Conservation (phyloP, 2,797 vertebrate genomes). For the Melanotaenia boesemani region DNA sequence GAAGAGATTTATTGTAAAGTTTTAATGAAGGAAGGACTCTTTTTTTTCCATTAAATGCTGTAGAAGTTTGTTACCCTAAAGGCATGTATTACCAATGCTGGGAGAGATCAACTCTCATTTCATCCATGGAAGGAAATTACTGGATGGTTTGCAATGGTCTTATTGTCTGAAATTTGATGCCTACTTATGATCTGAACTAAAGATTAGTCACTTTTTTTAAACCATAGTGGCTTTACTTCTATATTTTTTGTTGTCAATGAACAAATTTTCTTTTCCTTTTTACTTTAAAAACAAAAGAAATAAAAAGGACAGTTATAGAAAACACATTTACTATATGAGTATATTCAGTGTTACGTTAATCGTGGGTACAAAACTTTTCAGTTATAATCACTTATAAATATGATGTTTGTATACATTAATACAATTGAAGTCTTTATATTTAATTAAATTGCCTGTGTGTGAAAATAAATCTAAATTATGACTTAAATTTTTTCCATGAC, state of each 20-base stretch:
- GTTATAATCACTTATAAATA: too few species aligned
- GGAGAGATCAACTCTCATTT: not conserved
- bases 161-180: not conserved
- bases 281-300: not conserved
- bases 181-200: not conserved
- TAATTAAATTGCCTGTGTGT: not conserved
- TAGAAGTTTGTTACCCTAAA: not conserved
- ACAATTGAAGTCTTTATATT: too few species aligned
- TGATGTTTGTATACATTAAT: too few species aligned
- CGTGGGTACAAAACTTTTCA: too few species aligned
- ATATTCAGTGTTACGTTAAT: too few species aligned
- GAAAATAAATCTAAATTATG: slow-evolving; percentile 5
- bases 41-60: not conserved
- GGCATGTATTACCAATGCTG: not conserved
- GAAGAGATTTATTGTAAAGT: not conserved
- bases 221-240: not conserved
- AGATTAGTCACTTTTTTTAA: not conserved
- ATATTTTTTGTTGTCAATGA: not conserved
- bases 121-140: not conserved
- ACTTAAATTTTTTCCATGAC: slow-evolving; percentile 36
- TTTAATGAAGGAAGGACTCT: not conserved
- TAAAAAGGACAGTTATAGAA: not conserved
- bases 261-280: not conserved
- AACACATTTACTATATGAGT: not conserved
- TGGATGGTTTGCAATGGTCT: not conserved